phyloP scores from a whole-genome alignment of 2,797 vertebrate genomes.

The Percopsis omiscomaycus region DNA sequence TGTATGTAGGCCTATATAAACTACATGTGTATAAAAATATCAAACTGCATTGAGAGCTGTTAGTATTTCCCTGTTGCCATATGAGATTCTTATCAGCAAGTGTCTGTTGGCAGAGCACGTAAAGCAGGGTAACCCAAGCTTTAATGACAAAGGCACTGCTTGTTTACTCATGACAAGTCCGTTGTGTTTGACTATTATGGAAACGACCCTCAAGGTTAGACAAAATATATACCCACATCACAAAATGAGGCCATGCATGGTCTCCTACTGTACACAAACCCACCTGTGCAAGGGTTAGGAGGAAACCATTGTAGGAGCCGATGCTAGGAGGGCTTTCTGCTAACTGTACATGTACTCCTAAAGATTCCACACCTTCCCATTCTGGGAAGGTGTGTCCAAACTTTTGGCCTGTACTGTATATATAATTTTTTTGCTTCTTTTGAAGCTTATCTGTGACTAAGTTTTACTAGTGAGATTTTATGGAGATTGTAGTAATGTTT shows the following conservation, averaged over 20 bases:
- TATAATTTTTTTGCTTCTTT: too few species aligned
- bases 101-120: conserved; percentile 24
- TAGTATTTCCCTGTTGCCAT: conserved; percentile 16
- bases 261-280: conserved; percentile 36
- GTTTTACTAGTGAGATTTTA: too few species aligned
- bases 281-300: conserved; percentile 5
- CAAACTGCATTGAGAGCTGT: too few species aligned
- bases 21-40: too few species aligned
- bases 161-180: conserved; percentile 26
- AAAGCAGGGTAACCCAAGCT: conserved; percentile 26
- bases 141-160: conserved; percentile 17
- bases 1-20: too few species aligned
- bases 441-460: too few species aligned
- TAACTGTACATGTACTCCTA: too few species aligned
- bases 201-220: conserved; percentile 35
- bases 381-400: too few species aligned
- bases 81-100: conserved; percentile 24
- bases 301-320: conserved; percentile 14
- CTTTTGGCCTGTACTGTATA: too few species aligned
- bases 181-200: conserved; percentile 41
- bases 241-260: neutral
- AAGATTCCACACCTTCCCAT: too few species aligned
- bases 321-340: neutral
- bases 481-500: too few species aligned
- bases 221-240: conserved; percentile 44